phyloP scores from a whole-genome alignment of 2,888 invertebrate species.

The Dryomyza anilis region DNA sequence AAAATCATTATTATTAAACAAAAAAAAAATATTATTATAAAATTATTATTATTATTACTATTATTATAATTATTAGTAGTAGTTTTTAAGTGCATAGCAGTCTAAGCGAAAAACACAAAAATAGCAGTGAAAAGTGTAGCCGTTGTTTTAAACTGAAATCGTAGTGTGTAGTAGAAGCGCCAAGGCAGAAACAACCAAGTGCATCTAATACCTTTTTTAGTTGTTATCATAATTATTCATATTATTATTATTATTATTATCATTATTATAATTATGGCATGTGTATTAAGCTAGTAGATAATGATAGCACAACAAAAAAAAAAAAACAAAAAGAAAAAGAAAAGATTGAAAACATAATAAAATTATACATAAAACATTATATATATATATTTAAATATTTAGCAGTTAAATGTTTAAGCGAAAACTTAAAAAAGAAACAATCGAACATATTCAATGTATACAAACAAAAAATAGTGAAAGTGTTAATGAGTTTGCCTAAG shows the following conservation, averaged over 20 bases:
- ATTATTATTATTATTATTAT: too few relatives aligned
- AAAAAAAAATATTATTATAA: not conserved
- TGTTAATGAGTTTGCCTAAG: not conserved
- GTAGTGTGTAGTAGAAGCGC: not conserved
- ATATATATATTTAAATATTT: not conserved
- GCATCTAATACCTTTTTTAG: too few relatives aligned
- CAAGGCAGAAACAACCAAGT: not conserved
- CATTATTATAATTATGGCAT: not conserved
- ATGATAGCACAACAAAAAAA: too few relatives aligned
- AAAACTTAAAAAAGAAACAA: not conserved
- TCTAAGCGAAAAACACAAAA: constrained; percentile 2
- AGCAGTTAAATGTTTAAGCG: constrained; percentile 15
- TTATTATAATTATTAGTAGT: constrained; percentile 10
- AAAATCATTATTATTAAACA: constrained; percentile 6
- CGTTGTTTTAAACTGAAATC: not conserved
- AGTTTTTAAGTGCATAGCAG: not conserved
- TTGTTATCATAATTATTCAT: not conserved
- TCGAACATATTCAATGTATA: not conserved
- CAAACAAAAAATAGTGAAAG: not conserved
- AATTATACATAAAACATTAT: not conserved
- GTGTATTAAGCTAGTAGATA: constrained; percentile 9
- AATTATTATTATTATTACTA: not conserved
- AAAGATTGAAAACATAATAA: constrained; percentile 5
- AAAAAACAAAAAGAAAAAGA: constrained; percentile 7
- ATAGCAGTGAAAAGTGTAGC: not conserved